Conservation (phyloP, 2,888 invertebrate genomes). For the Yponomeuta cagnagella region DNA sequence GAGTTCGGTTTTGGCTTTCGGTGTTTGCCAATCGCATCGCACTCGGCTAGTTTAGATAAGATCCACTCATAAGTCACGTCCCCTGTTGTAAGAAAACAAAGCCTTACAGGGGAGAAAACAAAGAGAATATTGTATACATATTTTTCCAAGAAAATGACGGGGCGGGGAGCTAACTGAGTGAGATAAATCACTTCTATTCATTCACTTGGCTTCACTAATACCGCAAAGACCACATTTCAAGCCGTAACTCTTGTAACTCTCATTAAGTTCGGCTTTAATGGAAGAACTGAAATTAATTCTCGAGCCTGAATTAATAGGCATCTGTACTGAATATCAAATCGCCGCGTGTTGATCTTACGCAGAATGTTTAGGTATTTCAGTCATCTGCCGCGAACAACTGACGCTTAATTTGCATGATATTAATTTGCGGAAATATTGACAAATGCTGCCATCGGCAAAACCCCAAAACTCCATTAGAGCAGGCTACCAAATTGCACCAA, state of each 20-base stretch:
- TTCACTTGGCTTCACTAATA: slow-evolving; percentile 6
- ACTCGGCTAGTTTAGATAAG: slow-evolving; percentile 6
- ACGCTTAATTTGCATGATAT: slow-evolving; percentile 1
- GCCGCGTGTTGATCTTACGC: slow-evolving; percentile 7
- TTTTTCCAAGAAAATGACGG: slow-evolving; percentile 2
- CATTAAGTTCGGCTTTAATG: neutral
- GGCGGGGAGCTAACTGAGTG: slow-evolving; percentile 31
- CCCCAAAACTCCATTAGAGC: neutral
- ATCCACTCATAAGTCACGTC: slow-evolving; percentile 3
- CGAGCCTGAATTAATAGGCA: slow-evolving; percentile 9
- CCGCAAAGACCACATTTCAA: slow-evolving; percentile 5
- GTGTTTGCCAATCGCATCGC: slow-evolving; percentile 5
- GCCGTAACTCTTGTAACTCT: neutral
- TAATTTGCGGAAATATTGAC: neutral
- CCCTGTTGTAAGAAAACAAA: slow-evolving; percentile 16
- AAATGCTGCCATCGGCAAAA: neutral
- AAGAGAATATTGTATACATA: slow-evolving; percentile 31
- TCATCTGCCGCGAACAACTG: neutral
- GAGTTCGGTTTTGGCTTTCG: neutral
- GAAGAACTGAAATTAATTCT: slow-evolving; percentile 10
- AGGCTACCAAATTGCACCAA: neutral
- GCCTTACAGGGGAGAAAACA: slow-evolving; percentile 34
- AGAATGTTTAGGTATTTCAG: neutral
- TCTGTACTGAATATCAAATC: slow-evolving; percentile 13
- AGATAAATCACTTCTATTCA: slow-evolving; percentile 49